Evolutionary conservation across 2,113 vertebrate genomes (phyloP).

Genomic region (Sardina pilchardus): DNA sequence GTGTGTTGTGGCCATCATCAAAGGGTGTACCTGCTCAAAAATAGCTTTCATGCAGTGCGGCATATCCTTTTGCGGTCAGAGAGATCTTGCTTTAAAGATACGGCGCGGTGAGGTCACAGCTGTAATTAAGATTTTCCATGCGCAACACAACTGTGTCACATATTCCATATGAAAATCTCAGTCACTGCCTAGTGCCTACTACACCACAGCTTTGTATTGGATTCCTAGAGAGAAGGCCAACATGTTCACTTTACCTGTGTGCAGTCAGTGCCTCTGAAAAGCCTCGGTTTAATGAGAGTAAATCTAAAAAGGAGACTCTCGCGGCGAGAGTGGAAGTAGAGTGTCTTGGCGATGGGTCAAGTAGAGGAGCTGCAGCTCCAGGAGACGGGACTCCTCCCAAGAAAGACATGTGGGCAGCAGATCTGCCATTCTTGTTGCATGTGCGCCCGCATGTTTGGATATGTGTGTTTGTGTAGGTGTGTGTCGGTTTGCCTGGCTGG

Average conservation of each 20-base stretch:
- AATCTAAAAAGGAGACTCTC: background rate
- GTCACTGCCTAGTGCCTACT: background rate
- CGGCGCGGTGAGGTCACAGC: background rate
- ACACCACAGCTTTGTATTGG: background rate
- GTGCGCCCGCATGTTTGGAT: background rate
- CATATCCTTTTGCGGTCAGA: background rate
- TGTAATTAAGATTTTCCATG: background rate
- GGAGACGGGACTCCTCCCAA: background rate
- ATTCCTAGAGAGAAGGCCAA: background rate
- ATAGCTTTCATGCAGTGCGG: background rate
- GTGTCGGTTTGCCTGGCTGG: conserved; percentile 31
- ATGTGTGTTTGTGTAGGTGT: background rate
- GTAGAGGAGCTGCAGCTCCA: background rate
- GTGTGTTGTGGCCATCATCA: background rate
- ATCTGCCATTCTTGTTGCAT: background rate
- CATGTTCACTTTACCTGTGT: background rate
- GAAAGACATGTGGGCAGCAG: background rate
- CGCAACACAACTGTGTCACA: background rate
- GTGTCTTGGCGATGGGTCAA: background rate
- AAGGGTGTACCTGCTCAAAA: conserved; percentile 21
- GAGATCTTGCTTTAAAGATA: background rate
- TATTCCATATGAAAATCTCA: background rate
- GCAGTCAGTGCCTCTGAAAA: background rate
- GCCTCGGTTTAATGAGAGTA: background rate
- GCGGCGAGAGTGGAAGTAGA: background rate